A percentile compares a stretch with the other conserved stretches of the same genome.
Conservation (phyloP, 1,140 invertebrate genomes). For the Listronotus oregonensis region DNA sequence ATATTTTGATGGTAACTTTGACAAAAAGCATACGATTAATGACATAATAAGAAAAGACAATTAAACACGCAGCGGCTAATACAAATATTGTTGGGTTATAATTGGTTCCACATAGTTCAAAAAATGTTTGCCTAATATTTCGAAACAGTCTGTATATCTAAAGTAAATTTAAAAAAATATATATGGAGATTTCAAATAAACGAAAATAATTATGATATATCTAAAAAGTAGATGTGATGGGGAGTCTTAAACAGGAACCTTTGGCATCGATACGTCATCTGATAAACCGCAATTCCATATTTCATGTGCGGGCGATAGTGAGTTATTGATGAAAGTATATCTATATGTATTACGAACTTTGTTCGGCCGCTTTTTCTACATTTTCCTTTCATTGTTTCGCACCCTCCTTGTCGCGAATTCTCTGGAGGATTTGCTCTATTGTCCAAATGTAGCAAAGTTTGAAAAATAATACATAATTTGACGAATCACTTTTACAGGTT, state of each 20-base stretch:
- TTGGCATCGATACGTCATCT: conserved; percentile 42
- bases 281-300: conserved; percentile 47
- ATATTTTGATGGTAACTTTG: too few relatives aligned
- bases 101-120: too few relatives aligned
- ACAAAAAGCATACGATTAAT: too few relatives aligned
- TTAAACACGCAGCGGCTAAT: too few relatives aligned
- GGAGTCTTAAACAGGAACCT: conserved; percentile 13
- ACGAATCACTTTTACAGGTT: conserved; percentile 43
- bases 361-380: conserved; percentile 25
- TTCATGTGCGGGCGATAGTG: conserved; percentile 48
- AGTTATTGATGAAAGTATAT: conserved; percentile 48
- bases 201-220: too few relatives aligned
- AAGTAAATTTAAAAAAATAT: too few relatives aligned
- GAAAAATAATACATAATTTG: conserved; percentile 42
- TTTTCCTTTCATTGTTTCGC: conserved; percentile 38
- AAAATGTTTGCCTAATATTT: too few relatives aligned
- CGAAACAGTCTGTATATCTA: too few relatives aligned
- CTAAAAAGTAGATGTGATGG: too few relatives aligned
- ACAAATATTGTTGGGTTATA: too few relatives aligned
- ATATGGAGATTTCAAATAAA: too few relatives aligned
- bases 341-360: conserved; percentile 44
- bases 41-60: too few relatives aligned
- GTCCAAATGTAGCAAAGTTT: conserved; percentile 36
- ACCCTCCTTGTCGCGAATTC: conserved; percentile 46
- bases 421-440: conserved; percentile 40